phyloP scores from a whole-genome alignment of 2,113 vertebrate species.

The Formicarius rufipectus region DNA sequence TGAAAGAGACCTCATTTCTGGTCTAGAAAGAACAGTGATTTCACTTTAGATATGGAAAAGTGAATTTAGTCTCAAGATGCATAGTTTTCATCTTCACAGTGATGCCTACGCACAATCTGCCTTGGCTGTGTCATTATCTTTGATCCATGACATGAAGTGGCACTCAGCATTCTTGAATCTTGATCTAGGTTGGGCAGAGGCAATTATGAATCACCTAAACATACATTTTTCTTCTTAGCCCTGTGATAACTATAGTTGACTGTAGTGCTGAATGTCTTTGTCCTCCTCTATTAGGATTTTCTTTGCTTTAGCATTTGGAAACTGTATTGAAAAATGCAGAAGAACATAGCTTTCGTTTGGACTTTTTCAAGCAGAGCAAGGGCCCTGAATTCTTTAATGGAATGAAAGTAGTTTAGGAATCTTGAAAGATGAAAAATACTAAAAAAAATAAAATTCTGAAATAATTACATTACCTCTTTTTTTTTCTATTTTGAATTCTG shows the following conservation, averaged over 20 bases:
- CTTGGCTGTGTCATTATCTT: neutral
- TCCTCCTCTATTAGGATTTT: neutral
- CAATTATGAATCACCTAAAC: neutral
- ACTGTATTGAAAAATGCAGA: neutral
- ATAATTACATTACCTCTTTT: neutral
- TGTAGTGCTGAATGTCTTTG: neutral
- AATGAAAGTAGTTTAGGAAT: neutral
- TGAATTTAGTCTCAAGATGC: neutral
- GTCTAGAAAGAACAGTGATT: neutral
- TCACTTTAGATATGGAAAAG: neutral
- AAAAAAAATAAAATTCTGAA: neutral
- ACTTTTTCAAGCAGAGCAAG: neutral
- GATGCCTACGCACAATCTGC: neutral
- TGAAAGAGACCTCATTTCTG: neutral
- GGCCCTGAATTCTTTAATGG: neutral
- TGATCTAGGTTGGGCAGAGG: neutral
- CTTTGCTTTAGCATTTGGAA: neutral
- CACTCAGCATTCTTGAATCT: neutral
- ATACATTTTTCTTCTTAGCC: neutral
- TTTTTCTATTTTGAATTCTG: neutral
- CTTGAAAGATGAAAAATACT: neutral
- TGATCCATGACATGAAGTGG: neutral
- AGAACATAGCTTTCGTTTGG: neutral
- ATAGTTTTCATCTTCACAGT: neutral
- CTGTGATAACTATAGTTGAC: neutral